Percentiles rank a stretch among this genome's conserved stretches.
Evolutionary conservation across 2,113 vertebrate species (phyloP).

Genomic region (Nycticebus coucang): DNA sequence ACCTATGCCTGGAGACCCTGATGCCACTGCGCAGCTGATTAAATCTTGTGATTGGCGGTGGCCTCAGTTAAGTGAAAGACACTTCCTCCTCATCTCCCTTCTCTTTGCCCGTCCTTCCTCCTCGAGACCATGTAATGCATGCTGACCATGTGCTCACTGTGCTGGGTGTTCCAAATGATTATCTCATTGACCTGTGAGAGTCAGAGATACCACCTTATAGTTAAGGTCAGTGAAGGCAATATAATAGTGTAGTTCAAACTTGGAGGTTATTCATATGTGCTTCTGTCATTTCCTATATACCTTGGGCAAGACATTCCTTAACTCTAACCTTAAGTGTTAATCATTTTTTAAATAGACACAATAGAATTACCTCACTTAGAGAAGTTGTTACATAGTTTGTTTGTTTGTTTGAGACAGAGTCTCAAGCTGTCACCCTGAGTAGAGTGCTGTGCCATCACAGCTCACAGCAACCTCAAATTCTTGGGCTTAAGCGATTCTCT

Average conservation of each 20-base stretch:
- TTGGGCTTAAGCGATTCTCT: too few species aligned
- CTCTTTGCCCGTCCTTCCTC: background rate
- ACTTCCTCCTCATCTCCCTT: background rate
- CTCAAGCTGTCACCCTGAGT: too few species aligned
- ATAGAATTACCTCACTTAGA: background rate
- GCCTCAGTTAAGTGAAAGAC: background rate
- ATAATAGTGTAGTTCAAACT: background rate
- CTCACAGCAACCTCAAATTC: too few species aligned
- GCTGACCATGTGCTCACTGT: background rate
- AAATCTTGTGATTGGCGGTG: background rate
- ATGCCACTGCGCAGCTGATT: background rate
- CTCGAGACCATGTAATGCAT: background rate
- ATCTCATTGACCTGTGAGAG: slow-evolving; percentile 7
- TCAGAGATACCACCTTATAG: background rate
- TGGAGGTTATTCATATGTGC: background rate
- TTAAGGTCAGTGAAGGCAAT: background rate
- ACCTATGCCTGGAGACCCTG: background rate
- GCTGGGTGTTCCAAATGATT: background rate
- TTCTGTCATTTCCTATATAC: background rate
- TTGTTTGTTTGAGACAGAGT: too few species aligned
- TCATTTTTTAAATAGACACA: slow-evolving; percentile 15
- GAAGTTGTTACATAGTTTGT: background rate
- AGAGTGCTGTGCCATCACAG: too few species aligned
- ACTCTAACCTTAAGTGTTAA: background rate
- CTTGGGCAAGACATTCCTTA: background rate